Percentiles rank a stretch among this genome's conserved stretches.
Conservation (phyloP, 2,113 vertebrate species). For the human region GRCh38 chr6:169428001-169428500, state of each 20-base stretch:
- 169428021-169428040: background rate
- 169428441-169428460: background rate
- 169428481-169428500: background rate
- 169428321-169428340: background rate
- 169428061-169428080: background rate
- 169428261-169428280: background rate
- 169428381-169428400: background rate
- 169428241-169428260: background rate
- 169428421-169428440: rapidly evolving
- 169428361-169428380: background rate
- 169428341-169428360: background rate
- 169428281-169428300: background rate
- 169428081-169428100: background rate
- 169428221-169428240: background rate
- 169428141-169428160: background rate
- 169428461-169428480: background rate
- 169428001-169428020: too few relatives aligned
- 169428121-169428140: background rate
- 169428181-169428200: background rate
- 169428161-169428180: background rate
- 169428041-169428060: background rate
- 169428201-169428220: background rate
- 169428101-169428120: background rate
- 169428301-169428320: background rate
- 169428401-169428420: rapidly evolving